Percentiles rank a stretch among this genome's conserved stretches.
Evolutionary conservation across 2,888 invertebrate genomes (phyloP).

Genomic region (Drosophila mettleri): DNA sequence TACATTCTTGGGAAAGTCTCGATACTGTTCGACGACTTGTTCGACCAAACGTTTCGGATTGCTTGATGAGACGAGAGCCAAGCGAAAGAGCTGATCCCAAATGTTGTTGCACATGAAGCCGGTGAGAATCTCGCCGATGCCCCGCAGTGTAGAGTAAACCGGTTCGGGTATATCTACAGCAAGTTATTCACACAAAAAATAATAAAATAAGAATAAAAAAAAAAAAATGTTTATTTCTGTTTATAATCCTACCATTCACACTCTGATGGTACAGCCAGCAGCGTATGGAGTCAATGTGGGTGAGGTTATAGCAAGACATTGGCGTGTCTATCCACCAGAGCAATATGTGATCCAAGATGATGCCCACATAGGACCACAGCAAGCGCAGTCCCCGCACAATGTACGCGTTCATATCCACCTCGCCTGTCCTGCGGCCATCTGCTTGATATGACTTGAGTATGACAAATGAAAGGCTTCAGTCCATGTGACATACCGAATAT

Average conservation of each 20-base stretch:
- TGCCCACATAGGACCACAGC: constrained; percentile 93
- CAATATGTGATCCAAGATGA: constrained; percentile 91
- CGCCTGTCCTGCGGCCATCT: constrained; percentile 58
- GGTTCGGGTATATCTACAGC: constrained; percentile 88
- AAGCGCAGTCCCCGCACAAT: constrained; percentile 82
- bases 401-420: constrained; percentile 74
- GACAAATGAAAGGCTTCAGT: background rate
- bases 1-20: constrained; percentile 73
- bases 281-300: constrained; percentile 82
- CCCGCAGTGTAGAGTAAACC: constrained; percentile 89
- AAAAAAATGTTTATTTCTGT: too few relatives aligned
- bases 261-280: constrained; percentile 78
- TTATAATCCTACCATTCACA: constrained; percentile 66
- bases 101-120: constrained; percentile 92
- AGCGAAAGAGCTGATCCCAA: constrained; percentile 89
- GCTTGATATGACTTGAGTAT: background rate
- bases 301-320: constrained; percentile 87
- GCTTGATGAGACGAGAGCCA: constrained; percentile 81
- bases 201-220: too few relatives aligned
- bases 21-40: constrained; percentile 67
- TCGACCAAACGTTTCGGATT: constrained; percentile 63
- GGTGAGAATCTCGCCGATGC: constrained; percentile 91
- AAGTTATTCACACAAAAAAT: too few relatives aligned
- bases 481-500: constrained; percentile 71
- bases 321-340: constrained; percentile 94